Percentiles rank a stretch among this genome's conserved stretches.
Conservation (phyloP, 2,888 invertebrate genomes). For the Eupsilia transversa region DNA sequence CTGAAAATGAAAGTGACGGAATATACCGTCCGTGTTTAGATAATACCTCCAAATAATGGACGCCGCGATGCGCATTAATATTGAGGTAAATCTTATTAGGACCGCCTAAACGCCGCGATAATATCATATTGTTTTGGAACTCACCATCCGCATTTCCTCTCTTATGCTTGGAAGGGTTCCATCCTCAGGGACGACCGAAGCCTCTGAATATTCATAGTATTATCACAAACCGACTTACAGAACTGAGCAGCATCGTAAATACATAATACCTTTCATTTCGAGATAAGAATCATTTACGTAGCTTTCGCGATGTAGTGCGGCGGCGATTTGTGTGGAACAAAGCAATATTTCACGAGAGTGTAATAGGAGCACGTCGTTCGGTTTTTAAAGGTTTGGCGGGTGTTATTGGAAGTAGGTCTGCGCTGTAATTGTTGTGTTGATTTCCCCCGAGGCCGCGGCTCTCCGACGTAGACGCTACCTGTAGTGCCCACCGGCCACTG, state of each 20-base stretch:
- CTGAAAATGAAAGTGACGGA: conserved; percentile 77
- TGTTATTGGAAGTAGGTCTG: conserved; percentile 87
- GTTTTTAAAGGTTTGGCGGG: conserved; percentile 82
- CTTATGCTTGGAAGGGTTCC: conserved; percentile 88
- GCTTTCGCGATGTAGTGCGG: conserved; percentile 67
- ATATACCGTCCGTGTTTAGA: conserved; percentile 82
- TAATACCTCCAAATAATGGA: conserved; percentile 89
- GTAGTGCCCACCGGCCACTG: conserved; percentile 69
- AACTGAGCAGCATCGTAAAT: conserved; percentile 85
- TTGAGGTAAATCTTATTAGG: conserved; percentile 90
- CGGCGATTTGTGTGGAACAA: conserved; percentile 61
- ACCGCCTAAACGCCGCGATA: conserved; percentile 89
- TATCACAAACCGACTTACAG: conserved; percentile 87
- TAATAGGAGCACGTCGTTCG: conserved; percentile 73
- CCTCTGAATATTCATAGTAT: conserved; percentile 89
- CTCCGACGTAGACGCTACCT: conserved; percentile 76
- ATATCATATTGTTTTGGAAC: conserved; percentile 90
- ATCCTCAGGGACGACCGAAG: conserved; percentile 85
- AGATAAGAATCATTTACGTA: conserved; percentile 77
- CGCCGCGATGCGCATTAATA: conserved; percentile 89
- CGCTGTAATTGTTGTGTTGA: conserved; percentile 89
- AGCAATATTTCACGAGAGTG: conserved; percentile 63
- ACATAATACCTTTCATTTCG: conserved; percentile 81
- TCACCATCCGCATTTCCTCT: conserved; percentile 88
- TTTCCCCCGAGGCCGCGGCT: conserved; percentile 86